Evolutionary conservation across 2,113 vertebrate genomes (phyloP).

Genomic region (Lophius piscatorius): DNA sequence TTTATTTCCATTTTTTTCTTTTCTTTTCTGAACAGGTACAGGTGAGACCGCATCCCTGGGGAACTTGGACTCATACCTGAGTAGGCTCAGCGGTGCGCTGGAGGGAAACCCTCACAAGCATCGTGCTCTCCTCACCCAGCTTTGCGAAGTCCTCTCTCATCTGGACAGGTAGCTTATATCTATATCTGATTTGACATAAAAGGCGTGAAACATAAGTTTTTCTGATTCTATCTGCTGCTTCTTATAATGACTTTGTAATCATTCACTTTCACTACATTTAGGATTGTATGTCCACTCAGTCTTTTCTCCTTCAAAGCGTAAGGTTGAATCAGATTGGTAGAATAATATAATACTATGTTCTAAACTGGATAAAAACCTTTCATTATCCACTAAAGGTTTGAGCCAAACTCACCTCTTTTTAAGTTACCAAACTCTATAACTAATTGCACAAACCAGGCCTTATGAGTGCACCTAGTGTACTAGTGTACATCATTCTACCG

Average conservation of each 20-base stretch:
- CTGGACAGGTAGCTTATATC: conserved; percentile 86
- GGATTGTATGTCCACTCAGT: background rate
- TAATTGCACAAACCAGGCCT: too few species aligned
- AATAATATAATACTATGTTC: background rate
- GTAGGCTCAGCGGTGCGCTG: conserved; percentile 88
- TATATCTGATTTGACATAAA: too few species aligned
- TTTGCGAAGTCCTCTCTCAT: conserved; percentile 91
- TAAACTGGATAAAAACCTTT: background rate
- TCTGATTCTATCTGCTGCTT: background rate
- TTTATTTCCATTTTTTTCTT: background rate
- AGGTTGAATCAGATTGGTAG: background rate
- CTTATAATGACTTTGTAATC: background rate
- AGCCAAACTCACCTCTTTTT: too few species aligned
- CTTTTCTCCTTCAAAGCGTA: background rate
- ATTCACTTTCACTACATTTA: background rate
- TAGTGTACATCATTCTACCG: too few species aligned
- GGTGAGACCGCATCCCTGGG: conserved; percentile 92
- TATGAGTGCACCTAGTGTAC: too few species aligned
- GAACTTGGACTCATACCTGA: conserved; percentile 95
- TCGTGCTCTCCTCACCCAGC: conserved; percentile 86
- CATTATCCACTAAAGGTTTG: too few species aligned
- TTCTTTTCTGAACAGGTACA: conserved; percentile 78
- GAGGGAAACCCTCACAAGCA: conserved; percentile 93
- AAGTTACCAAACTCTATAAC: too few species aligned
- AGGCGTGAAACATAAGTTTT: too few species aligned